A percentile compares a stretch with the other conserved stretches of the same genome.
Conservation (phyloP, 2,797 vertebrate genomes). For the Benthosema pterotum region DNA sequence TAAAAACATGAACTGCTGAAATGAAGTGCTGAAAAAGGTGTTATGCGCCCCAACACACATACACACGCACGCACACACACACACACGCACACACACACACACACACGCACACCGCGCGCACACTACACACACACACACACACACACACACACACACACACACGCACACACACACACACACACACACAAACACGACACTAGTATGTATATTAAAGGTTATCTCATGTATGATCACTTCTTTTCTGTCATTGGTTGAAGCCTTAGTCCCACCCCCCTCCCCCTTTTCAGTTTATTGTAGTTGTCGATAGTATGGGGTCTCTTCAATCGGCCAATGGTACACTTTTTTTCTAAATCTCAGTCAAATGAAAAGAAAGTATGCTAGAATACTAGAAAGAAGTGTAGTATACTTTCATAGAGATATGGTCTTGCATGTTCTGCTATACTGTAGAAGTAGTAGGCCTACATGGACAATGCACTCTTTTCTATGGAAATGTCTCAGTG, state of each 20-base stretch:
- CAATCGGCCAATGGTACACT: not conserved
- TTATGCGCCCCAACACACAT: not conserved
- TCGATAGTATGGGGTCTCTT: not conserved
- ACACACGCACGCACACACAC: not conserved
- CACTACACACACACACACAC: too few relatives aligned
- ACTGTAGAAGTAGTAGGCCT: not conserved
- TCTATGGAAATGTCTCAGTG: too few relatives aligned
- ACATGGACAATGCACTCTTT: too few relatives aligned
- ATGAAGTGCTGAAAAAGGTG: too few relatives aligned
- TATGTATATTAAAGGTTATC: constrained; percentile 32
- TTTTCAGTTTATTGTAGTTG: constrained; percentile 7
- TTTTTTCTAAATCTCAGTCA: constrained; percentile 7
- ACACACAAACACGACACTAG: constrained; percentile 13
- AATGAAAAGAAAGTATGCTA: constrained; percentile 46
- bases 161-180: too few relatives aligned
- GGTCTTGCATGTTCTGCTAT: constrained; percentile 18
- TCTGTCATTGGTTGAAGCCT: constrained; percentile 1
- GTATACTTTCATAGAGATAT: constrained; percentile 41
- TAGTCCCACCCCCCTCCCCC: constrained; percentile 13
- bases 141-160: constrained; percentile 8
- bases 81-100: constrained; percentile 3
- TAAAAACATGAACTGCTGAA: too few relatives aligned
- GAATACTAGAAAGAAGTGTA: constrained; percentile 27
- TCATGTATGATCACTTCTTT: constrained; percentile 13
- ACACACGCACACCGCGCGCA: too few relatives aligned